Percentiles rank a stretch among this genome's conserved stretches.
phyloP scores from a whole-genome alignment of 2,888 invertebrate genomes.

The Acronicta aceris region DNA sequence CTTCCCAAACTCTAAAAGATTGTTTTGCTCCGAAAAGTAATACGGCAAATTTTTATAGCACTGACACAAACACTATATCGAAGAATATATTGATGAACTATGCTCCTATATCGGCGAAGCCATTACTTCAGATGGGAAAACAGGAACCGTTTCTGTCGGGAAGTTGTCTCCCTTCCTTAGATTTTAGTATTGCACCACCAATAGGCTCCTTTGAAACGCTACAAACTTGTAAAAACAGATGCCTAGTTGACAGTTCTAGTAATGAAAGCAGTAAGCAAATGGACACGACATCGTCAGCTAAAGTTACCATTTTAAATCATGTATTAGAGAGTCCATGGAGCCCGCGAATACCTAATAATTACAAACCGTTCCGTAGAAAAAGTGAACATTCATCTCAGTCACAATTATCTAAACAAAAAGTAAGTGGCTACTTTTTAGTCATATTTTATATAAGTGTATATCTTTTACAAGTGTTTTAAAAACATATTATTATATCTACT shows the following conservation, averaged over 20 bases:
- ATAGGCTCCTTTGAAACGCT: constrained; percentile 32
- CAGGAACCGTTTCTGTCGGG: constrained; percentile 35
- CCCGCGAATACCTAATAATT: constrained; percentile 77
- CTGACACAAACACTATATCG: constrained; percentile 17
- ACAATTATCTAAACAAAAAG: constrained; percentile 45
- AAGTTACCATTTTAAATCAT: constrained; percentile 81
- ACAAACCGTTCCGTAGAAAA: constrained; percentile 75
- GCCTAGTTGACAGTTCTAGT: constrained; percentile 6
- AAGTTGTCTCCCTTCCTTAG: constrained; percentile 50
- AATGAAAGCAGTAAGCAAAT: constrained; percentile 25
- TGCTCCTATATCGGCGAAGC: constrained; percentile 16
- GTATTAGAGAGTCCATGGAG: constrained; percentile 90
- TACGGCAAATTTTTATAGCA: constrained; percentile 10
- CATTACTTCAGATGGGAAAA: constrained; percentile 44
- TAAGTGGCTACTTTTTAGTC: constrained; percentile 37
- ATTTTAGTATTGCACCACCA: constrained; percentile 49
- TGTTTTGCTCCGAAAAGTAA: constrained; percentile 30
- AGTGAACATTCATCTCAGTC: constrained; percentile 11
- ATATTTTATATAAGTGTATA: background rate
- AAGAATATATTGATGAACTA: constrained; percentile 40
- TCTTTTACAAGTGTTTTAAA: constrained; percentile 4
- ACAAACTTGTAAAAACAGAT: constrained; percentile 24
- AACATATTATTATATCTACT: constrained; percentile 4
- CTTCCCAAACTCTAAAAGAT: constrained; percentile 43
- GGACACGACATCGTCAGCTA: constrained; percentile 32